phyloP scores from a whole-genome alignment of 2,113 vertebrate genomes.

The Geothlypis trichas region DNA sequence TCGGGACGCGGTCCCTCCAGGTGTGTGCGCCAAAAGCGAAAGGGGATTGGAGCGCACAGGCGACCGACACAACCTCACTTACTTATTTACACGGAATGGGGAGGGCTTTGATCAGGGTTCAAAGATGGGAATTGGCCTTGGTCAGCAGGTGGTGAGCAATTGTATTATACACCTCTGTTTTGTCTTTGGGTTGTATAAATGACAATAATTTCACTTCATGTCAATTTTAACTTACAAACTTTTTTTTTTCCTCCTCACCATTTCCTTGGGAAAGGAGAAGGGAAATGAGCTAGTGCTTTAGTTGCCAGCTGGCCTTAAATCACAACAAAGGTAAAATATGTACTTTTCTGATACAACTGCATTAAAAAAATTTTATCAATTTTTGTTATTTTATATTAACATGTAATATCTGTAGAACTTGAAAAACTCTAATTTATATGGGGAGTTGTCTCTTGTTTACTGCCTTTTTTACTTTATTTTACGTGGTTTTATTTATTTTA shows the following conservation, averaged over 20 bases:
- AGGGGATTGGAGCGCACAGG: too few relatives aligned
- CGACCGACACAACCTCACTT: not conserved
- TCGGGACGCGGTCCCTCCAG: too few relatives aligned
- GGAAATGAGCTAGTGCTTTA: not conserved
- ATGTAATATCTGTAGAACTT: not conserved
- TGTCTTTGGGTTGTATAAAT: not conserved
- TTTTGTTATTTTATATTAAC: not conserved
- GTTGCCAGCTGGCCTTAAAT: not conserved
- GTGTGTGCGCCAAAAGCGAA: too few relatives aligned
- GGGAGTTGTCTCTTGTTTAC: not conserved
- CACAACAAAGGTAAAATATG: not conserved
- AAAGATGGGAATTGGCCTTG: not conserved
- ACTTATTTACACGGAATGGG: not conserved
- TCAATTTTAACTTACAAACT: not conserved
- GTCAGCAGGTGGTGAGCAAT: not conserved
- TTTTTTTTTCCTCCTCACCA: not conserved
- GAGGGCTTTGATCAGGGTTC: not conserved
- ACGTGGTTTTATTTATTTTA: not conserved
- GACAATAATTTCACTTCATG: not conserved
- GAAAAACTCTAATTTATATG: not conserved
- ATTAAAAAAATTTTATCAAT: not conserved
- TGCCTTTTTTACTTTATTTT: not conserved
- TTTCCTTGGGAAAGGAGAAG: not conserved
- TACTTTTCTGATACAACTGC: not conserved
- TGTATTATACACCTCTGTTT: not conserved